Evolutionary conservation across 2,888 invertebrate genomes (phyloP), one percentile per base, ranked within the genome.

Genomic region (Therioaphis trifolii): DNA sequence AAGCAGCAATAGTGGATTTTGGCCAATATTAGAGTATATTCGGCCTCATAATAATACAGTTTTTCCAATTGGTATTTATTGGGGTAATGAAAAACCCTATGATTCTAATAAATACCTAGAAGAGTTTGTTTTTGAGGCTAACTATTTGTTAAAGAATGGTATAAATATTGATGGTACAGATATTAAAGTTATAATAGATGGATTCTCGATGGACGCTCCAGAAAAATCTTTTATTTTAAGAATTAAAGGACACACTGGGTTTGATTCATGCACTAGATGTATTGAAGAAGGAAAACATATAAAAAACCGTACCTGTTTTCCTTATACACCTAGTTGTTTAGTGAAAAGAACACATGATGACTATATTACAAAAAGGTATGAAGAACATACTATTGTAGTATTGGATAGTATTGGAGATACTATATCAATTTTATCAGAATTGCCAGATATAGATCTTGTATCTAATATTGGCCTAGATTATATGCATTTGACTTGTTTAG

Each of bases 401-500:
- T n/a, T n/a, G n/a, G n/a, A 71, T 71, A 43, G 46, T 49, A 24
- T 46, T 5, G 24, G 43, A 12, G 24, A 21, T 1, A 7, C 71
- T 4, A 49, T 71, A 7, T 69, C 82, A 35, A 78, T 35, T 7
- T 72, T 86, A 40, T 84, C 86, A 7, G 52, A 15, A 52, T 66
- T 84, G 15, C 46, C 86, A 29, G 18, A 84, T 29, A 69, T 87
- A 69, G 85, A 86, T 7, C 76, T 86, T 84, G 86, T 87, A n/a
- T 46, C 85, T 18, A 85, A 86, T 61, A 86, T 88, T 85, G 86
- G 87, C 12, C 61, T 87, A 12, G 88, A 88, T 84, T 87, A 87
- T 68, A 88, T 88, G 88, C 88, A 88, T 80, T 85, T 87, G 11
- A 86, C 87, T 5, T 87, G 87, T 72, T 75, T n/a, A n/a, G n/a